Evolutionary conservation across 2,888 invertebrate genomes (phyloP).

Genomic region (Machimus atricapillus): DNA sequence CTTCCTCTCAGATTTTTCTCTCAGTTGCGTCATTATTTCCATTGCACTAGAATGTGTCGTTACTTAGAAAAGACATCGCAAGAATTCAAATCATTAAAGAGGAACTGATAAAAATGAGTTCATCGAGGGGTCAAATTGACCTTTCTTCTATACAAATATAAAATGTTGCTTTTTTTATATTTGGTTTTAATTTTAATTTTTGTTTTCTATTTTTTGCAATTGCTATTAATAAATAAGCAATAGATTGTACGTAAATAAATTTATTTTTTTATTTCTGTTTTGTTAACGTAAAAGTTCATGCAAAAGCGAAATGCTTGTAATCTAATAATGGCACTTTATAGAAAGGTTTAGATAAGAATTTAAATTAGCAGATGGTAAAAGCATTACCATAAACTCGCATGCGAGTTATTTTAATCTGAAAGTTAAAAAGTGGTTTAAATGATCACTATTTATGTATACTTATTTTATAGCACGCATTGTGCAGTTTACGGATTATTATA

Average conservation of each 20-base stretch:
- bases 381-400: too few relatives aligned
- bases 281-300: background rate
- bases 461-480: too few relatives aligned
- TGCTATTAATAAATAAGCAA: background rate
- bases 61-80: background rate
- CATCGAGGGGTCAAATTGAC: background rate
- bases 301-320: background rate
- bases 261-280: background rate
- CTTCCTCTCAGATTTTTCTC: background rate
- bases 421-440: background rate
- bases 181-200: background rate
- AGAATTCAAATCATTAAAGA: background rate
- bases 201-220: background rate
- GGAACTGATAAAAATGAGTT: background rate
- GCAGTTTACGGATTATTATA: too few relatives aligned
- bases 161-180: background rate
- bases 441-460: background rate
- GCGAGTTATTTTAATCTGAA: too few relatives aligned
- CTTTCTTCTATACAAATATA: background rate
- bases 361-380: background rate
- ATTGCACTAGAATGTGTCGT: background rate
- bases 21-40: background rate
- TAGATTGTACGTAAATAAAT: background rate
- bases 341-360: background rate
- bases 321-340: too few relatives aligned